These are phyloP conservation scores for Scaptomyza polygonia DNA, from an alignment of 2,888 invertebrate genomes.

Conservation along the genomic window DNA sequence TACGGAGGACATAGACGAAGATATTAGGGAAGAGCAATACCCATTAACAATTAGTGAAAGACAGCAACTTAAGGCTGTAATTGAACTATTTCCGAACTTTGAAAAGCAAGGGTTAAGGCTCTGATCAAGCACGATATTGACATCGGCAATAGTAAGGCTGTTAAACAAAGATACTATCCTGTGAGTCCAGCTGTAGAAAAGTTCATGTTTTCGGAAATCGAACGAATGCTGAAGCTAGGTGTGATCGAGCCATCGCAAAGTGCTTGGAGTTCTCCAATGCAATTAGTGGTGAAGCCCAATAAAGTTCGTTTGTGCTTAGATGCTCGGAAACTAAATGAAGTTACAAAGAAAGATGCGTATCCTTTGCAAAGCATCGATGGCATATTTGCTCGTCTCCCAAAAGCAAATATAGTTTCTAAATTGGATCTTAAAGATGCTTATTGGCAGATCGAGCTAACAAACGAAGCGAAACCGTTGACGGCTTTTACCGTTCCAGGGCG, in stretches of 20 bases:
- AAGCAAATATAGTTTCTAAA: not conserved
- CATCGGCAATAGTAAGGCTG: not conserved
- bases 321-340: too few species aligned
- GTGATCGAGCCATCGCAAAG: not conserved
- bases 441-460: not conserved
- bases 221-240: not conserved
- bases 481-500: not conserved
- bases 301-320: not conserved
- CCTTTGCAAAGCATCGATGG: too few species aligned
- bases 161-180: not conserved
- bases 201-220: not conserved
- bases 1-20: not conserved
- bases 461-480: not conserved
- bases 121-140: not conserved
- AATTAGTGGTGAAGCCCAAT: not conserved
- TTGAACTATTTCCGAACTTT: not conserved
- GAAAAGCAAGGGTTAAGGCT: not conserved
- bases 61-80: not conserved
- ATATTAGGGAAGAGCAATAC: not conserved
- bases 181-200: not conserved
- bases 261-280: not conserved
- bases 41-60: not conserved
- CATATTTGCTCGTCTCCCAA: not conserved
- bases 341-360: too few species aligned
- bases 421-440: not conserved